These are phyloP conservation scores for Drosophila monieri DNA, from an alignment of 2,888 invertebrate species.

Conservation along the genomic window DNA sequence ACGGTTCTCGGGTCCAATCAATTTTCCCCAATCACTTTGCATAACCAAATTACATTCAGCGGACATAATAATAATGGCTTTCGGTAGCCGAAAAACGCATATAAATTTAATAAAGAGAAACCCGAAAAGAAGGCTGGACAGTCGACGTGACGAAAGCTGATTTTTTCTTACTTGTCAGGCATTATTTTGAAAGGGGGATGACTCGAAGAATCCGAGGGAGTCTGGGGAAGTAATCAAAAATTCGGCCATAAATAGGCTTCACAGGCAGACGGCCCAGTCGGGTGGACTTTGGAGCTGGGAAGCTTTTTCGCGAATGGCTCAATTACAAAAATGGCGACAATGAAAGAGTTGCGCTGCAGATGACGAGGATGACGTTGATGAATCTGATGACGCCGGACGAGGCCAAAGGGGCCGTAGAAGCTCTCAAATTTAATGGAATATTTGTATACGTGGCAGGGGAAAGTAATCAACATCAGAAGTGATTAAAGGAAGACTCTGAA, in stretches of 20 bases:
- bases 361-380: constrained; percentile 13
- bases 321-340: constrained; percentile 71
- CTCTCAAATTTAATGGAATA: constrained; percentile 49
- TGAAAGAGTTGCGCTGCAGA: constrained; percentile 38
- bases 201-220: constrained; percentile 18
- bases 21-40: constrained; percentile 29
- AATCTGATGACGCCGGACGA: constrained; percentile 8
- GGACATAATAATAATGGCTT: constrained; percentile 28
- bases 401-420: not conserved
- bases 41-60: constrained; percentile 33
- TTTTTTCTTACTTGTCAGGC: constrained; percentile 66
- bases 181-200: constrained; percentile 18
- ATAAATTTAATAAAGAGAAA: constrained; percentile 48
- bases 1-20: constrained; percentile 26
- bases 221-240: constrained; percentile 65
- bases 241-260: constrained; percentile 68
- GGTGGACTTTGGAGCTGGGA: constrained; percentile 7
- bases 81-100: constrained; percentile 58
- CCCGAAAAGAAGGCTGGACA: constrained; percentile 31
- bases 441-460: constrained; percentile 32
- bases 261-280: constrained; percentile 5
- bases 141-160: constrained; percentile 68
- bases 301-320: constrained; percentile 53
- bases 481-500: not conserved
- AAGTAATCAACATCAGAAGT: constrained; percentile 42